Evolutionary conservation across 1,140 invertebrate genomes (phyloP).

Genomic region (Pogonomyrmex barbatus): DNA sequence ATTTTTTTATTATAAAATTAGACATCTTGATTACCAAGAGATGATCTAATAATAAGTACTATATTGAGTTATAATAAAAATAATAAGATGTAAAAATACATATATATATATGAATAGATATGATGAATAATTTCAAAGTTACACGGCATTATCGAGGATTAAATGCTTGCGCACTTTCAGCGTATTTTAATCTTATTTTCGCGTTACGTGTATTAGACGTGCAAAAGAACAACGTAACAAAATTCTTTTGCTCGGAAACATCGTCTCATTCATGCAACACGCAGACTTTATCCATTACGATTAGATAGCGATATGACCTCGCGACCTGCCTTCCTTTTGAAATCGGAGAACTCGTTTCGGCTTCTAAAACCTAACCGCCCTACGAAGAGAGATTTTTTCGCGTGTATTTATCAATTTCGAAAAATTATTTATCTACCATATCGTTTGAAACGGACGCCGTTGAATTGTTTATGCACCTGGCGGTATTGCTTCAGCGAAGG

Average conservation of each 20-base stretch:
- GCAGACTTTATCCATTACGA: conserved; percentile 80
- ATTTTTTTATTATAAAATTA: no score
- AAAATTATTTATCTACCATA: background rate
- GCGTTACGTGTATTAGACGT: background rate
- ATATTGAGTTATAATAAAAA: no score
- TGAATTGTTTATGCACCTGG: background rate
- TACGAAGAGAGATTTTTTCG: conserved; percentile 14
- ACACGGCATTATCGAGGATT: no score
- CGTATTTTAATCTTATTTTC: background rate
- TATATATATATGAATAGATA: no score
- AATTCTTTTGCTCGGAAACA: conserved; percentile 67
- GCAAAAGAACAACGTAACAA: background rate
- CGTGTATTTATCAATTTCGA: background rate
- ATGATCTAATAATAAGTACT: no score
- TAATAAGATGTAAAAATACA: no score
- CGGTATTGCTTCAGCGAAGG: background rate
- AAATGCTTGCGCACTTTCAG: background rate
- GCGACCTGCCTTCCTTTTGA: conserved; percentile 80
- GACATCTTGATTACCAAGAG: no score
- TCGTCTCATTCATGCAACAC: conserved; percentile 79
- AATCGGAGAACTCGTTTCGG: conserved; percentile 69
- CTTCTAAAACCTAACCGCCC: conserved; percentile 66
- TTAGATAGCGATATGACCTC: conserved; percentile 82
- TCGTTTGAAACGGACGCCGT: background rate
- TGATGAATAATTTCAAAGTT: no score